Evolutionary conservation across 2,888 invertebrate species (phyloP).

Genomic region (Allygus modestus): DNA sequence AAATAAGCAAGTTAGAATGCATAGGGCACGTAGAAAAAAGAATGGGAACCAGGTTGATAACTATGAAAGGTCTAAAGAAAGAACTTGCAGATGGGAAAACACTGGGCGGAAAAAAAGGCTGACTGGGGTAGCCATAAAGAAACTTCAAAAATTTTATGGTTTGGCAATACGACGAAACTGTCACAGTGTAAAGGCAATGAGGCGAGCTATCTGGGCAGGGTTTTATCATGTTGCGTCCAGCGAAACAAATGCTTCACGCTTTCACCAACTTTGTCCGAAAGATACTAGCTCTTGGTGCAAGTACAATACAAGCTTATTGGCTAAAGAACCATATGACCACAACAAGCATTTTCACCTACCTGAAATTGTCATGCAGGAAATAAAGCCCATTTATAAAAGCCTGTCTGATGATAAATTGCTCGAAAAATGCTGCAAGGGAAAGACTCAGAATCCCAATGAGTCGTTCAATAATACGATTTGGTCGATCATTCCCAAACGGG

Average conservation of each 20-base stretch:
- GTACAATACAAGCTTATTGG: too few species aligned
- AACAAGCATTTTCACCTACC: too few species aligned
- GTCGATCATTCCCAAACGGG: too few species aligned
- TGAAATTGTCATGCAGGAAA: too few species aligned
- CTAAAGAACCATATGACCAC: too few species aligned
- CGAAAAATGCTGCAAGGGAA: too few species aligned
- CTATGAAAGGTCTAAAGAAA: constrained; percentile 45
- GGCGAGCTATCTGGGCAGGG: constrained; percentile 70
- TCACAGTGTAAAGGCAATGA: constrained; percentile 68
- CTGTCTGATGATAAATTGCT: too few species aligned
- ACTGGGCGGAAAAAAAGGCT: constrained; percentile 68
- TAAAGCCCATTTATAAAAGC: too few species aligned
- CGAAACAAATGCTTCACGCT: constrained; percentile 67
- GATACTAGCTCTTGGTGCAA: too few species aligned
- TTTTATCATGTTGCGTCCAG: constrained; percentile 69
- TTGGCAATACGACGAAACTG: constrained; percentile 69
- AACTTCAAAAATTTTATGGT: constrained; percentile 70
- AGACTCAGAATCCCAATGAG: too few species aligned
- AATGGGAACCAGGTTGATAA: constrained; percentile 65
- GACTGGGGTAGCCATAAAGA: constrained; percentile 68
- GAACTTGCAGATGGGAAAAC: constrained; percentile 61
- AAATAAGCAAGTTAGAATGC: constrained; percentile 54
- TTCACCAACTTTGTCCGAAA: constrained; percentile 68
- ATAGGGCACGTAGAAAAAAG: constrained; percentile 56
- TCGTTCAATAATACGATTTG: too few species aligned